Conservation (phyloP, 2,888 invertebrate species). For the Athalia rosae region DNA sequence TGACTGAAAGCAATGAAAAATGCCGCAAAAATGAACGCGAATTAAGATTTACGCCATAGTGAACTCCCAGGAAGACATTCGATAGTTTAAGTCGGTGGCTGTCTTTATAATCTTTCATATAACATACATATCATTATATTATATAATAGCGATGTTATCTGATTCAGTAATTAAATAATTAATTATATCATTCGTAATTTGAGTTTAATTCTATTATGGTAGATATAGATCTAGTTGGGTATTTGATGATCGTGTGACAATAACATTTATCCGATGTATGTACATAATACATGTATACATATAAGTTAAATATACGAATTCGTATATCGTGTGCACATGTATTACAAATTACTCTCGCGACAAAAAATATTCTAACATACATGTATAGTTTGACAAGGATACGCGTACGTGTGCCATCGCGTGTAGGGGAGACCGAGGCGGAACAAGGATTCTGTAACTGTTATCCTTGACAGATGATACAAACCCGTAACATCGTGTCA, state of each 20-base stretch:
- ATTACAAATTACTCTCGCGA: constrained; percentile 17
- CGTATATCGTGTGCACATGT: too few species aligned
- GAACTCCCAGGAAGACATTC: constrained; percentile 64
- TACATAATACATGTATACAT: too few species aligned
- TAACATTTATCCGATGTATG: constrained; percentile 2
- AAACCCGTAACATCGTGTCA: too few species aligned
- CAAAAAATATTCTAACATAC: constrained; percentile 18
- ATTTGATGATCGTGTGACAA: constrained; percentile 34
- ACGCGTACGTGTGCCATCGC: constrained; percentile 4
- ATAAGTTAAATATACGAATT: too few species aligned
- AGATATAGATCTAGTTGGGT: neutral
- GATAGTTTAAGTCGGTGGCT: constrained; percentile 58
- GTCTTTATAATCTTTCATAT: constrained; percentile 46
- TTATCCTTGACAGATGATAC: too few species aligned
- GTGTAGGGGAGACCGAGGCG: too few species aligned
- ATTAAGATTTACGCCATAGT: constrained; percentile 34
- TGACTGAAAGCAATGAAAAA: constrained; percentile 3
- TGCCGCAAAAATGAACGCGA: constrained; percentile 25
- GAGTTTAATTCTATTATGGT: constrained; percentile 14
- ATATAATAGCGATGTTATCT: constrained; percentile 29
- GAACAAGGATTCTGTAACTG: too few species aligned
- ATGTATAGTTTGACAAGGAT: constrained; percentile 15
- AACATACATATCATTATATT: neutral
- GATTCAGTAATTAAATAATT: constrained; percentile 27
- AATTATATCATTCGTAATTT: neutral